Percentiles rank a stretch among this genome's conserved stretches.
Conservation (phyloP, 2,113 vertebrate genomes). For the Thalassarche chlororhynchos region DNA sequence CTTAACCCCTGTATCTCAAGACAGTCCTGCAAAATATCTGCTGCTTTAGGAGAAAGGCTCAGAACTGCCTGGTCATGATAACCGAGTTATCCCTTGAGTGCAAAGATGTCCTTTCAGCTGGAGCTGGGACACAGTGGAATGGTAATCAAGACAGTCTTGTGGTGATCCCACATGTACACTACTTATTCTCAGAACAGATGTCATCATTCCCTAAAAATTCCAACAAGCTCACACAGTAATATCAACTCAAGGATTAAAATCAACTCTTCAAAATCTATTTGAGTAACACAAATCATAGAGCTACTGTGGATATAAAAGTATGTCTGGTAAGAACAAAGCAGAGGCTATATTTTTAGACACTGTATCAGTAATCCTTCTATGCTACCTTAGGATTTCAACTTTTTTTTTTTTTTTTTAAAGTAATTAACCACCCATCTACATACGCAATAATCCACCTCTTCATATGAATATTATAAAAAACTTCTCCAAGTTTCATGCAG, state of each 20-base stretch:
- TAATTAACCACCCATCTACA: background rate
- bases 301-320: background rate
- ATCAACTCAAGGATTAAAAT: constrained; percentile 3
- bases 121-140: background rate
- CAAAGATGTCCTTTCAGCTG: constrained; percentile 36
- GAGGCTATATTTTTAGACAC: background rate
- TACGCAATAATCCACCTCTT: background rate
- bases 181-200: constrained; percentile 37
- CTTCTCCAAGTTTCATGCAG: background rate
- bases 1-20: background rate
- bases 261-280: constrained; percentile 15
- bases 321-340: background rate
- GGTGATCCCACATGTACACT: background rate
- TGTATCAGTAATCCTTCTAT: background rate
- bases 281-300: background rate
- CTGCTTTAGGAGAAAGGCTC: background rate
- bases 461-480: background rate
- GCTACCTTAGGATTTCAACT: background rate
- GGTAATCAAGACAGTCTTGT: background rate
- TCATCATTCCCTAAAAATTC: constrained; percentile 50
- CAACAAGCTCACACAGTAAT: background rate
- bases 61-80: constrained; percentile 12
- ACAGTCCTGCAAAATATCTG: background rate
- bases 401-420: background rate
- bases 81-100: background rate